phyloP scores from a whole-genome alignment of 92 coral and sea anemone genomes.

The Siderastrea radians region DNA sequence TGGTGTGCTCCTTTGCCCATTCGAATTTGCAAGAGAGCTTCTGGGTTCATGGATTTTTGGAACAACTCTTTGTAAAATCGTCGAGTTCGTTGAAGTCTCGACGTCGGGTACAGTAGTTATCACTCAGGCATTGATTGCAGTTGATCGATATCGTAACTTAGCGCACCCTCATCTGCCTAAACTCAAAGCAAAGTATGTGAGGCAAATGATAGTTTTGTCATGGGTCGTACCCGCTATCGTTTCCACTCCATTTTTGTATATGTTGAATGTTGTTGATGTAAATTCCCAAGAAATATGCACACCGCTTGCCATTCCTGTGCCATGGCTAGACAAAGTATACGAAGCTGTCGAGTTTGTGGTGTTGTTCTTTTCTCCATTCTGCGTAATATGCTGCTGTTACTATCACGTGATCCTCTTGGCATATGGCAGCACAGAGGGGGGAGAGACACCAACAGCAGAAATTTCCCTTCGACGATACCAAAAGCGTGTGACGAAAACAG shows the following conservation, averaged over 20 bases:
- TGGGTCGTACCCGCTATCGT: slow-evolving; percentile 68
- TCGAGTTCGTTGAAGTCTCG: slow-evolving; percentile 74
- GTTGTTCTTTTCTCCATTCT: slow-evolving; percentile 54
- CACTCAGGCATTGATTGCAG: slow-evolving; percentile 76
- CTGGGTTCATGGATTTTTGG: slow-evolving; percentile 73
- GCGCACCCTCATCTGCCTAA: slow-evolving; percentile 70
- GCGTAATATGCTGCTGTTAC: slow-evolving; percentile 80
- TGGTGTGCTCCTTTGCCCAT: slow-evolving; percentile 53
- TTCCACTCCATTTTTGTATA: slow-evolving; percentile 59
- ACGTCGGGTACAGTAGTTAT: slow-evolving; percentile 69
- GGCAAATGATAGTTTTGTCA: slow-evolving; percentile 58
- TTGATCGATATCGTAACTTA: slow-evolving; percentile 78
- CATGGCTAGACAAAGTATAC: slow-evolving; percentile 68
- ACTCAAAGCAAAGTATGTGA: slow-evolving; percentile 52
- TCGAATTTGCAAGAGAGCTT: slow-evolving; percentile 58
- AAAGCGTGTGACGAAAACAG: slow-evolving; percentile 56
- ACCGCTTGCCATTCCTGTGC: slow-evolving; percentile 54
- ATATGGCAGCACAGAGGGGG: slow-evolving; percentile 24
- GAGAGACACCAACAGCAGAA: slow-evolving; percentile 34
- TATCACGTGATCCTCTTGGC: slow-evolving; percentile 38
- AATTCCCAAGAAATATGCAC: slow-evolving; percentile 35
- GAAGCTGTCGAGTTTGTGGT: slow-evolving; percentile 66
- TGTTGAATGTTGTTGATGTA: slow-evolving; percentile 30
- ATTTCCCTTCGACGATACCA: slow-evolving; percentile 32
- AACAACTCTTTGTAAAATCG: slow-evolving; percentile 52